Evolutionary conservation across 2,113 vertebrate species (phyloP).

Genomic region (Alethe castanea): DNA sequence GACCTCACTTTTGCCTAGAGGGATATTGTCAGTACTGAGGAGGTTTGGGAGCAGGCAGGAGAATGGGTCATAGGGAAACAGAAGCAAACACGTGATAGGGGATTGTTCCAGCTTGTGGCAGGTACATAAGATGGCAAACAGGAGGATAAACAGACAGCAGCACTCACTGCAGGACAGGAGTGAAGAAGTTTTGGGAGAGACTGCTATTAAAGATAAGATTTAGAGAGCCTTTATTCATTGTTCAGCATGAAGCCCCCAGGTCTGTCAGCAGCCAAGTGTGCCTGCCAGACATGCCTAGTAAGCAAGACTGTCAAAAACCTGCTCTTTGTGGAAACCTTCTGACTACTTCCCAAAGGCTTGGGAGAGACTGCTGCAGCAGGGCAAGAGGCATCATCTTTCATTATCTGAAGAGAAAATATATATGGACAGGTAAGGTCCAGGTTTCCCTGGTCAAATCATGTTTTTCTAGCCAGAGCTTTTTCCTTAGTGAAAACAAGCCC

Average conservation of each 20-base stretch:
- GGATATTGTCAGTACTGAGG: not conserved
- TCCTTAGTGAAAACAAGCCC: not conserved
- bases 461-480: not conserved
- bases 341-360: not conserved
- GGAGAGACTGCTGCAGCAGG: not conserved
- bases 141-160: not conserved
- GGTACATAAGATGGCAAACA: not conserved
- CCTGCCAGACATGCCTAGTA: not conserved
- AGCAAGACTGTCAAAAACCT: not conserved
- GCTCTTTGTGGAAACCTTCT: not conserved
- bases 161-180: not conserved
- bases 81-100: not conserved
- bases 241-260: not conserved
- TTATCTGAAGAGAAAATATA: not conserved
- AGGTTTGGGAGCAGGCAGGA: not conserved
- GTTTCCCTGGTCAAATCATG: not conserved
- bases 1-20: not conserved
- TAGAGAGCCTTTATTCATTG: not conserved
- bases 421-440: not conserved
- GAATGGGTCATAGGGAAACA: not conserved
- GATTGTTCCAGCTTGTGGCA: not conserved
- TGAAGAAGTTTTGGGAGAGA: not conserved
- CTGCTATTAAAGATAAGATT: not conserved
- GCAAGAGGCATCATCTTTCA: not conserved
- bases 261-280: not conserved